These are phyloP conservation scores for Cotesia typhae DNA, from an alignment of 1,140 invertebrate species.

Conservation along the genomic window DNA sequence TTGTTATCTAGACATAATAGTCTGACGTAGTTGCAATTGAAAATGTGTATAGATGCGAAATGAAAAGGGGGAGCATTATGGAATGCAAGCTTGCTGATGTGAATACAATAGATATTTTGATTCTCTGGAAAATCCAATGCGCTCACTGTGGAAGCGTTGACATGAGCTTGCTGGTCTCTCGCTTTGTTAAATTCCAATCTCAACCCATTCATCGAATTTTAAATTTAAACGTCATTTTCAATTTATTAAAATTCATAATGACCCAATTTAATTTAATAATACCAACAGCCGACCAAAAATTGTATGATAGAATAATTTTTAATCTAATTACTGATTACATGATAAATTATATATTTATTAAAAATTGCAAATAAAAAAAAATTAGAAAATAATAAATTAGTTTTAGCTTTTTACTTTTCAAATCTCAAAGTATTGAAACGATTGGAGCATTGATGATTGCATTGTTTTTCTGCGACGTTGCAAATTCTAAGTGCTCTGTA, in stretches of 20 bases:
- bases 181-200: conserved; percentile 24
- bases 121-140: conserved; percentile 26
- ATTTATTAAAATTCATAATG: not conserved
- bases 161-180: conserved; percentile 1
- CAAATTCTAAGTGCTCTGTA: conserved; percentile 47
- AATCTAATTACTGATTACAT: too few relatives aligned
- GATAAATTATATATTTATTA: not conserved
- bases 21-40: conserved; percentile 7
- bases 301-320: too few relatives aligned
- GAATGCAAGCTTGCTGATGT: not conserved
- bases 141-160: not conserved
- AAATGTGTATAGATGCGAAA: not conserved
- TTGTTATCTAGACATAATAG: conserved; percentile 18
- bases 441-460: conserved; percentile 51
- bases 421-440: conserved; percentile 24
- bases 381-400: not conserved
- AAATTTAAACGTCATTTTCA: conserved; percentile 2
- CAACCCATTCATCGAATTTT: not conserved
- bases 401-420: not conserved
- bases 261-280: too few relatives aligned
- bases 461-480: conserved; percentile 60
- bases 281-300: too few relatives aligned
- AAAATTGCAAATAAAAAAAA: not conserved
- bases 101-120: conserved; percentile 28
- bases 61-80: conserved; percentile 18